Conservation (phyloP, 1,140 invertebrate species). For the Drosophila takahashii region DNA sequence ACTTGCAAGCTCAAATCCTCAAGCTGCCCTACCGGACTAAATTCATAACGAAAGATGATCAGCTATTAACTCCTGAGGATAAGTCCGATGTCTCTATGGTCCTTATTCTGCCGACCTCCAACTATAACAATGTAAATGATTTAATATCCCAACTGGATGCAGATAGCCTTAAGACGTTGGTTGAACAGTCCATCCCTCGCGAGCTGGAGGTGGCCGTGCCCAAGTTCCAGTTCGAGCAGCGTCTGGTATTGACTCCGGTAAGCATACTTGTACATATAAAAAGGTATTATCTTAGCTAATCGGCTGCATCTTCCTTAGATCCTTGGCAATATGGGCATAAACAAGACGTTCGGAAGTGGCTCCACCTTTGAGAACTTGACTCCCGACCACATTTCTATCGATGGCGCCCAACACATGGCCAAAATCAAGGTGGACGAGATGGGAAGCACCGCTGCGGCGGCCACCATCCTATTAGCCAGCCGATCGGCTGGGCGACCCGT, state of each 20-base stretch:
- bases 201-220: constrained; percentile 92
- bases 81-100: constrained; percentile 92
- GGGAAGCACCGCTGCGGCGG: constrained; percentile 90
- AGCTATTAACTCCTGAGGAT: not conserved
- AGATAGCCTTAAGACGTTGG: constrained; percentile 87
- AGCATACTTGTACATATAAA: too few species aligned
- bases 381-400: constrained; percentile 86
- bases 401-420: constrained; percentile 90
- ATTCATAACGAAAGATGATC: not conserved
- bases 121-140: constrained; percentile 85
- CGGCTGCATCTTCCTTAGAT: constrained; percentile 85
- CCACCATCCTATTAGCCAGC: constrained; percentile 92
- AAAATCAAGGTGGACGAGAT: constrained; percentile 93
- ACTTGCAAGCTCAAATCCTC: constrained; percentile 91
- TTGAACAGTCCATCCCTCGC: constrained; percentile 88
- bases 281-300: not conserved
- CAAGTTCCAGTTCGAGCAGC: constrained; percentile 92
- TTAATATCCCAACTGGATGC: constrained; percentile 87
- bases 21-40: constrained; percentile 92
- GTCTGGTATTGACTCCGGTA: constrained; percentile 79
- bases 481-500: constrained; percentile 92
- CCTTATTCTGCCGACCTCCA: constrained; percentile 92
- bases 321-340: constrained; percentile 88
- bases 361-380: constrained; percentile 88
- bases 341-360: constrained; percentile 87